Conservation (phyloP, 2,113 vertebrate species). For the Sturnira hondurensis region DNA sequence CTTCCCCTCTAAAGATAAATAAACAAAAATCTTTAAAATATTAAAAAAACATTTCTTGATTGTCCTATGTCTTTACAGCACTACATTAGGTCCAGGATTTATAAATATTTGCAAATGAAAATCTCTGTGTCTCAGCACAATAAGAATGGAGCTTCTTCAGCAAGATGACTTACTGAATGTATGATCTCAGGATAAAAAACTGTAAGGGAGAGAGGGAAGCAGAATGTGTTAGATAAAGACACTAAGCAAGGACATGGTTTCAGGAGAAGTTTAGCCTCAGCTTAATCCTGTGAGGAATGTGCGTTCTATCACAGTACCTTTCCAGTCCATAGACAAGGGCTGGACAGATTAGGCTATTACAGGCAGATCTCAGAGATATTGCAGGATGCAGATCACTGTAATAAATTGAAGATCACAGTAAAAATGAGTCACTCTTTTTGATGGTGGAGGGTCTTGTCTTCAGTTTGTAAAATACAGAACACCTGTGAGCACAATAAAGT, state of each 20-base stretch:
- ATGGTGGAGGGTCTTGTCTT: neutral
- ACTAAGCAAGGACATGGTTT: neutral
- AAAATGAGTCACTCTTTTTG: neutral
- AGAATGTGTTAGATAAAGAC: neutral
- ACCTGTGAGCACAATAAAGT: neutral
- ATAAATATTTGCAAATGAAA: constrained; percentile 20
- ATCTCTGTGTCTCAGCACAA: neutral
- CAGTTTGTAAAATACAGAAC: neutral
- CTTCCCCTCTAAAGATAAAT: too few species aligned
- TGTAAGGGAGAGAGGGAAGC: neutral
- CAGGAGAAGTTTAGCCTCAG: neutral
- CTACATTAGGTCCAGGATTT: neutral
- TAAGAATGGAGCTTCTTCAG: neutral
- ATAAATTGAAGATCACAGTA: neutral
- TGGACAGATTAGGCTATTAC: neutral
- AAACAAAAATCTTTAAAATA: too few species aligned
- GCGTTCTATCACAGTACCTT: neutral
- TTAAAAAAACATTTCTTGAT: constrained; percentile 28
- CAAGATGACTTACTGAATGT: neutral
- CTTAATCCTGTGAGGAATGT: neutral
- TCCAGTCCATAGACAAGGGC: neutral
- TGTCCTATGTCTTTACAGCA: neutral
- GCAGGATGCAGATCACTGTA: neutral
- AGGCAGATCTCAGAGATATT: neutral
- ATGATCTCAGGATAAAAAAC: neutral